A percentile compares a stretch with the other conserved stretches of the same genome.
Conservation (phyloP, 2,888 invertebrate genomes). For the Microplitis manilae region DNA sequence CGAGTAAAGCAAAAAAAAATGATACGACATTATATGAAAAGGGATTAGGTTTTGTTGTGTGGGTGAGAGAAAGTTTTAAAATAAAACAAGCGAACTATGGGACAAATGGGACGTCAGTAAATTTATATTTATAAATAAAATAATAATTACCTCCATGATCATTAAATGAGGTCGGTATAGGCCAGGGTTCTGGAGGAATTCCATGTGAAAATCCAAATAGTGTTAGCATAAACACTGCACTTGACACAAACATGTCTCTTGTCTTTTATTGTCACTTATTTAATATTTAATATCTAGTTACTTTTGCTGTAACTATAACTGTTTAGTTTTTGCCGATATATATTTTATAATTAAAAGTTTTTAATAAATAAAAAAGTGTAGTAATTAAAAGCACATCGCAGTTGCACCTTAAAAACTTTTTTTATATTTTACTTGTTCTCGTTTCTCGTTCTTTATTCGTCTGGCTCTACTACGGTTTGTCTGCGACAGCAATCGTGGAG, state of each 20-base stretch:
- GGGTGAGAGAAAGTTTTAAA: too few relatives aligned
- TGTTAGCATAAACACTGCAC: conserved; percentile 63
- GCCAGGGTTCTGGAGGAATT: conserved; percentile 56
- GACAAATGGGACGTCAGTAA: not conserved
- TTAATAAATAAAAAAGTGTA: not conserved
- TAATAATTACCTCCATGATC: conserved; percentile 69
- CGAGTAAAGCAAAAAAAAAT: not conserved
- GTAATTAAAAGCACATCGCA: not conserved
- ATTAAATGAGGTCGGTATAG: conserved; percentile 66
- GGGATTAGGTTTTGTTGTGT: not conserved
- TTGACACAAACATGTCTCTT: conserved; percentile 60
- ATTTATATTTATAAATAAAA: conserved; percentile 19
- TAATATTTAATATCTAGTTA: conserved; percentile 33
- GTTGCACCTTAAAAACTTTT: not conserved
- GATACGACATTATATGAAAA: not conserved
- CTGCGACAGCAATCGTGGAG: conserved; percentile 56
- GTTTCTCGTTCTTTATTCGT: conserved; percentile 46
- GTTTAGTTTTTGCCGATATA: too few relatives aligned
- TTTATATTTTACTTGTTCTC: conserved; percentile 34
- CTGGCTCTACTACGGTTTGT: conserved; percentile 53
- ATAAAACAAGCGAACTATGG: too few relatives aligned
- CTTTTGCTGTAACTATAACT: not conserved
- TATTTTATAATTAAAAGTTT: too few relatives aligned
- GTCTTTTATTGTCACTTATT: conserved; percentile 31
- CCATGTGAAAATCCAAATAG: conserved; percentile 64